phyloP scores from a whole-genome alignment of 2,797 vertebrate species.

The Knipowitschia caucasica region DNA sequence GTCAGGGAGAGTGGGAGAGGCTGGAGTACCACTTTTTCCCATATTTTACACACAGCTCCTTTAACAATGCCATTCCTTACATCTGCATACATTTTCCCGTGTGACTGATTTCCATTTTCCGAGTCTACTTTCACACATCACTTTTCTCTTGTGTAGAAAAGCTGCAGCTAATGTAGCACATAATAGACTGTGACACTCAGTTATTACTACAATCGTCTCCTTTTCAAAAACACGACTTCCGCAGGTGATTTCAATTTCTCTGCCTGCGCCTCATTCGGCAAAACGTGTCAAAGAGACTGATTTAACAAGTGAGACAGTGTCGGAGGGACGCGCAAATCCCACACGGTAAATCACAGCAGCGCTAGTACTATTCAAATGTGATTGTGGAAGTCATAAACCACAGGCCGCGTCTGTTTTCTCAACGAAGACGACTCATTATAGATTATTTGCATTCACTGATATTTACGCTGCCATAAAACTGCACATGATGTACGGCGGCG shows the following conservation, averaged over 20 bases:
- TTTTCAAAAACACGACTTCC: conserved; percentile 40
- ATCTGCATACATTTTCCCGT: background rate
- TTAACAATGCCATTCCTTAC: too few species aligned
- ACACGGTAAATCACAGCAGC: conserved; percentile 55
- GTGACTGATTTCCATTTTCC: background rate
- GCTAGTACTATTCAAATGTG: conserved; percentile 38
- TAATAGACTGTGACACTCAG: conserved; percentile 61
- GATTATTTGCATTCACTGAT: conserved; percentile 5
- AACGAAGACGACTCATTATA: background rate
- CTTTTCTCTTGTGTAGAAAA: conserved; percentile 35
- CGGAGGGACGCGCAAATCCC: conserved; percentile 56
- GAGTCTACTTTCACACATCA: conserved; percentile 8
- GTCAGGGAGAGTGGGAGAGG: too few species aligned
- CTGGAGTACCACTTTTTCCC: too few species aligned
- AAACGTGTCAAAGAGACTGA: conserved; percentile 35
- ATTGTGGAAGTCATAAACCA: conserved; percentile 44
- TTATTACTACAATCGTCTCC: conserved; percentile 50
- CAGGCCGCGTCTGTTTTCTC: conserved; percentile 21
- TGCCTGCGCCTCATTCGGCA: conserved; percentile 30
- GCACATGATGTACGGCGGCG: background rate
- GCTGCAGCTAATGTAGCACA: conserved; percentile 61
- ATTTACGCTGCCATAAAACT: background rate
- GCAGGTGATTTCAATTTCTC: conserved; percentile 44
- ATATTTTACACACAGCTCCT: too few species aligned
- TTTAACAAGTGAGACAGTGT: conserved; percentile 49